phyloP scores from a whole-genome alignment of 2,113 vertebrate genomes.

The Pollimyrus isidori region DNA sequence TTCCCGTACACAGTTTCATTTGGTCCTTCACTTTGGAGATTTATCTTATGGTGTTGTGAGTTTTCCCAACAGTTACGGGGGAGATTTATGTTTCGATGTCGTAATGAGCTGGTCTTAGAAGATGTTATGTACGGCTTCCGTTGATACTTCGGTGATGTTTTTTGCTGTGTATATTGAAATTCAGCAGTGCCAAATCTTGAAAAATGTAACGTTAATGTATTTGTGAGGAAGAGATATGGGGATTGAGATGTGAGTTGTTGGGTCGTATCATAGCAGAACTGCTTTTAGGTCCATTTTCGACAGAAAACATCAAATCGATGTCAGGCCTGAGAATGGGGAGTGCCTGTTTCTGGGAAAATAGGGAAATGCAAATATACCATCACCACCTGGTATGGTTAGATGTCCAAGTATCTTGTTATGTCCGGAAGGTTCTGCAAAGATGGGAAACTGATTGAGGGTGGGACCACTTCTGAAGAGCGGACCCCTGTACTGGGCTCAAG shows the following conservation, averaged over 20 bases:
- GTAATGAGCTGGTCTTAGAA: constrained; percentile 4
- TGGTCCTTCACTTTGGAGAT: constrained; percentile 18
- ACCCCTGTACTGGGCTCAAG: not conserved
- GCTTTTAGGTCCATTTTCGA: not conserved
- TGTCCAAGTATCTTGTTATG: not conserved
- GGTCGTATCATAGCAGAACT: not conserved
- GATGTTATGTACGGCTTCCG: constrained; percentile 11
- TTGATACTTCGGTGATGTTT: constrained; percentile 2
- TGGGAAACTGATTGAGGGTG: not conserved
- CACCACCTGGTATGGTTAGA: not conserved
- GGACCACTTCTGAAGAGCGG: not conserved
- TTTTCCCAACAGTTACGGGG: not conserved
- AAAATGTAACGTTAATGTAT: not conserved
- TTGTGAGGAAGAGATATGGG: not conserved
- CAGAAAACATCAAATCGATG: not conserved
- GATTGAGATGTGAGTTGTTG: not conserved
- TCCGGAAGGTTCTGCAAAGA: not conserved
- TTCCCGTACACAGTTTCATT: constrained; percentile 18
- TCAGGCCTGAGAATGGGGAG: not conserved
- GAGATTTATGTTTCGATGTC: constrained; percentile 8
- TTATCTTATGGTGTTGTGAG: constrained; percentile 29
- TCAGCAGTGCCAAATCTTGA: constrained; percentile 9
- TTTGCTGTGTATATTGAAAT: constrained; percentile 5
- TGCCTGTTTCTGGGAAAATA: not conserved
- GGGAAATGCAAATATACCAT: not conserved